A percentile compares a stretch with the other conserved stretches of the same genome.
Conservation (phyloP, 2,113 vertebrate genomes). For the Heliornis fulica region DNA sequence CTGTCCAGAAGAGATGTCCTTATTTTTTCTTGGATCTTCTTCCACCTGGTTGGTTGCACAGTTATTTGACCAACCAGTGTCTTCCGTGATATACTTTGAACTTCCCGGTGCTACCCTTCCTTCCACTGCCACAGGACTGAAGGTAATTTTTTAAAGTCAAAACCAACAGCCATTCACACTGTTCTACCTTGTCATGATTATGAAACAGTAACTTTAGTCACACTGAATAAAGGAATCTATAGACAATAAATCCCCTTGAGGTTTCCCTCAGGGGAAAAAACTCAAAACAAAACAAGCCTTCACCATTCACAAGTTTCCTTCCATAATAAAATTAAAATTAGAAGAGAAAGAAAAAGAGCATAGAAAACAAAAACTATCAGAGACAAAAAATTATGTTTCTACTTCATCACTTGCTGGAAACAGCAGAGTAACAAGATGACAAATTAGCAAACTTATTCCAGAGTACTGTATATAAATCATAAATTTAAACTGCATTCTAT, state of each 20-base stretch:
- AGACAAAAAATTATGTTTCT: not conserved
- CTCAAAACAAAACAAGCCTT: too few relatives aligned
- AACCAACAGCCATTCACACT: not conserved
- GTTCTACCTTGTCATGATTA: not conserved
- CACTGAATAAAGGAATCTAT: not conserved
- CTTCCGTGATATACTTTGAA: not conserved
- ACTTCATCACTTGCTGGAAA: not conserved
- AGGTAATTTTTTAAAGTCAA: not conserved
- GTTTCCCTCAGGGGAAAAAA: not conserved
- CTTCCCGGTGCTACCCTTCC: not conserved
- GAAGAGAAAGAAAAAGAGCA: not conserved
- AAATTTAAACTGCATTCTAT: not conserved
- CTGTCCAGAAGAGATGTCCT: not conserved
- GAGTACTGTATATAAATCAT: not conserved
- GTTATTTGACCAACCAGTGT: not conserved
- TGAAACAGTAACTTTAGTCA: not conserved
- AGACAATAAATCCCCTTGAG: not conserved
- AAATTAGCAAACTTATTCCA: not conserved
- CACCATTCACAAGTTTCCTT: not conserved
- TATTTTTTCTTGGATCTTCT: not conserved
- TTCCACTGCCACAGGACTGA: not conserved
- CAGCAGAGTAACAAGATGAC: not conserved
- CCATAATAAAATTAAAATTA: not conserved
- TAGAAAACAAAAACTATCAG: not conserved
- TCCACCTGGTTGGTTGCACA: not conserved